Conservation (phyloP, 1,140 invertebrate genomes). For the Lamellibrachia luymesi region DNA sequence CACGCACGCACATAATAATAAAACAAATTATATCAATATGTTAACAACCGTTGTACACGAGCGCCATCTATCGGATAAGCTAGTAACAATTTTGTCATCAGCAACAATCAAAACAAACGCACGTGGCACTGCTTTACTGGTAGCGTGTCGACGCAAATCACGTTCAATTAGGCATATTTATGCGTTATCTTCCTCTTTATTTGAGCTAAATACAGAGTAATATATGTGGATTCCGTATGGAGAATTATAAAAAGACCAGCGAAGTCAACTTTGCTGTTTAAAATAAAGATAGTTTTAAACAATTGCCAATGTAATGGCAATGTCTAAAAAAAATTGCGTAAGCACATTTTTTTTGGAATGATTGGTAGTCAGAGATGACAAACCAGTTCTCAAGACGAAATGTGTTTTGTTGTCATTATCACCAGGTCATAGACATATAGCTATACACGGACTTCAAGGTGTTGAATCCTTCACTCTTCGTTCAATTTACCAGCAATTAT, state of each 20-base stretch:
- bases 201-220: neutral
- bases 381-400: neutral
- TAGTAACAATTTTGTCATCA: neutral
- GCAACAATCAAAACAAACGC: neutral
- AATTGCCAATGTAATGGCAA: too few relatives aligned
- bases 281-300: too few relatives aligned
- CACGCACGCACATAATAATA: too few relatives aligned
- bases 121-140: neutral
- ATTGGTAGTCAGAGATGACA: neutral
- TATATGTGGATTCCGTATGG: neutral
- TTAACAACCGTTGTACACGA: neutral
- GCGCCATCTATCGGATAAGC: neutral
- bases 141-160: too few relatives aligned
- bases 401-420: neutral
- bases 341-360: too few relatives aligned
- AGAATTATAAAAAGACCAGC: neutral
- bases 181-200: neutral
- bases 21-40: too few relatives aligned
- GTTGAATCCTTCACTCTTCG: neutral
- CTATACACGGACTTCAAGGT: neutral
- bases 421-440: too few relatives aligned
- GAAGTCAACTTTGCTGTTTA: too few relatives aligned
- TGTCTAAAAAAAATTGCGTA: too few relatives aligned
- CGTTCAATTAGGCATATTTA: neutral
- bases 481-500: neutral